Evolutionary conservation across 1,140 invertebrate species (phyloP).

Genomic region (Panonychus citri): DNA sequence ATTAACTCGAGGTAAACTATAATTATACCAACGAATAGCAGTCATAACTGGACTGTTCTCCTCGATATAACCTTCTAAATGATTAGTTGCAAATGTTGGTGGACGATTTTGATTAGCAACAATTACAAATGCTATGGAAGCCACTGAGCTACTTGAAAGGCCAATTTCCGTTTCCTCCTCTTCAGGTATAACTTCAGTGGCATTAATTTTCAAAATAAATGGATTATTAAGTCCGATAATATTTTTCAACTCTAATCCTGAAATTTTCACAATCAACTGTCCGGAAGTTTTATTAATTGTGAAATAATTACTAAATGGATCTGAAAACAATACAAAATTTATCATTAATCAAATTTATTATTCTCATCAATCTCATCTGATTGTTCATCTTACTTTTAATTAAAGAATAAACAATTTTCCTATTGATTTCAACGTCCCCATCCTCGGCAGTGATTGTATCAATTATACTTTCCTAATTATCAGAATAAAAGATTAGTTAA

Average conservation of each 20-base stretch:
- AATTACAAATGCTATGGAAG: constrained; percentile 17
- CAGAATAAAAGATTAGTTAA: background rate
- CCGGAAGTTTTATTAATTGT: constrained; percentile 1
- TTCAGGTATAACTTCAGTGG: constrained; percentile 41
- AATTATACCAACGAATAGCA: constrained; percentile 10
- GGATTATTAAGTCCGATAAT: constrained; percentile 50
- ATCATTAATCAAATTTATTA: background rate
- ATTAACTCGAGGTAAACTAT: constrained; percentile 3
- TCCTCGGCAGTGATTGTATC: constrained; percentile 59
- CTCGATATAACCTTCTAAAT: constrained; percentile 45
- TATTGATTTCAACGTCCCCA: constrained; percentile 56
- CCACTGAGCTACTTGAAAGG: constrained; percentile 7
- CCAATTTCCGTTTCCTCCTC: constrained; percentile 25
- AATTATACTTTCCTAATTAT: constrained; percentile 31
- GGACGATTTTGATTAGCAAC: constrained; percentile 17
- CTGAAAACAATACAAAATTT: background rate
- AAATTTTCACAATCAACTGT: background rate
- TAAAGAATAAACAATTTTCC: constrained; percentile 53
- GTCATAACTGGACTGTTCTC: constrained; percentile 46
- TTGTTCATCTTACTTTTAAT: background rate
- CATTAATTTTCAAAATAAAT: constrained; percentile 51
- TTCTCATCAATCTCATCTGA: background rate
- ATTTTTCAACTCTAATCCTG: constrained; percentile 38
- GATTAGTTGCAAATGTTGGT: constrained; percentile 21
- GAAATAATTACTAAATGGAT: background rate